Evolutionary conservation across 2,113 vertebrate genomes (phyloP), one percentile per base, ranked within the genome.

Genomic region (Phalacrocorax brasilianus): DNA sequence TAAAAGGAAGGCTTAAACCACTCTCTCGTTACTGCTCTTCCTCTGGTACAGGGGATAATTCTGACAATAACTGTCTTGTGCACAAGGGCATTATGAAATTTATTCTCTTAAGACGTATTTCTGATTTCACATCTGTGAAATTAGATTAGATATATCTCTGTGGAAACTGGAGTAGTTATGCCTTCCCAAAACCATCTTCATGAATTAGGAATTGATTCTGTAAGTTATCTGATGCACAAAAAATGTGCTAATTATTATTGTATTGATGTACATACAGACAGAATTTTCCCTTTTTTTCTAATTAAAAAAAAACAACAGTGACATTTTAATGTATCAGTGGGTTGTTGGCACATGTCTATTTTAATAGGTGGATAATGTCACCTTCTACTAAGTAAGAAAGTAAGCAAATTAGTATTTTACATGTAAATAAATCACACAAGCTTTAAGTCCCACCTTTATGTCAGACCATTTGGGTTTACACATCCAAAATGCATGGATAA

Each of bases 61-160:
- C 79, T 92, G 83, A 81, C 75, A 88, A 81, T 83, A 91, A 72
- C 73, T 15, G 0, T 50, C 56, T 92, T 79, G 27, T 93, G 95
- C 80, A 72, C 23, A 73, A 91, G 77, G 81, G 74, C 82, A 62
- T 95, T 88, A 85, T 92, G 82, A 96, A 91, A 94, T 88, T 85
- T 89, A 66, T 93, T 97, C 96, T 92, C 84, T 80, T 91, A 92
- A 82, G 81, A 92, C 32, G 12, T 91, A 84, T 95, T 96, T 92
- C 65, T 77, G 78, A 88, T 92, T 95, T 94, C 62, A 76, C 80
- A 80, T 82, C 61, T 88, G 74, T 93, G 92, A 94, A 88, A 97
- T 95, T 94, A 90, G 92, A 95, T 91, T 80, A 93, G 52, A 56
- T 84, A 65, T 67, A 67, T 85, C 66, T 92, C 70, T 88, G 80